Evolutionary conservation across 2,888 invertebrate species (phyloP), one percentile per base, ranked within the genome.

Genomic region (Apotomis betuletana): DNA sequence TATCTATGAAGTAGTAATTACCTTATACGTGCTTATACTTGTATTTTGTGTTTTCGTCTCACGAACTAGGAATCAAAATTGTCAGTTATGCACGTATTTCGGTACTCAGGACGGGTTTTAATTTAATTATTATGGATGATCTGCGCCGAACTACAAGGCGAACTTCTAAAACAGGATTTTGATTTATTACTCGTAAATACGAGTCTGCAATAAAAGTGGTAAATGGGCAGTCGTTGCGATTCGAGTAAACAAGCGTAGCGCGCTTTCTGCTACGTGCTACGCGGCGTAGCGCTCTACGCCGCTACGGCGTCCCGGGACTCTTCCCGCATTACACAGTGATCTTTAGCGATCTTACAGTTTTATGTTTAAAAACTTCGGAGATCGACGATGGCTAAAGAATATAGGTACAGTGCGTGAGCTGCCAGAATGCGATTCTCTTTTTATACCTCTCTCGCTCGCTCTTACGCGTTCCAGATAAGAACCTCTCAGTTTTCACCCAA

Each of bases 231-330:
- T 12, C 46, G 36, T 55, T 54, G 15, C 38, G 41, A 62, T 54
- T 10, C 38, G 41, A 62, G 62, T 65, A 15, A 65, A 58, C 52
- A 64, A 5, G 5, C 68, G 60, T 60, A 60, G 83, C 78, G 77
- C 75, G 76, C n/a, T n/a, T n/a, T n/a, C n/a, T n/a, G n/a, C 79
- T 77, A 75, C 70, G 72, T 9, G 36, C 76, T 72, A 68, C 44
- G 60, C 83, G 79, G 9, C 81, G 84, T 83, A 84, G 84, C 77
- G 74, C 69, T 78, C 82, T 80, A 82, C 78, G 79, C 73, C 27
- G 54, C 72, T 69, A 70, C 74, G 75, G 59, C 36, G 15, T n/a
- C 10, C 1, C 41, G 41, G 6, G 41, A 41, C 41, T 3, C 54
- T 9, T n/a, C 10, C 54, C 5, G 13, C 5, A 54, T 3, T 3